Percentiles rank a stretch among this genome's conserved stretches.
These are phyloP conservation scores for Meliscaeva auricollis DNA, from an alignment of 2,888 invertebrate genomes.

Conservation along the genomic window DNA sequence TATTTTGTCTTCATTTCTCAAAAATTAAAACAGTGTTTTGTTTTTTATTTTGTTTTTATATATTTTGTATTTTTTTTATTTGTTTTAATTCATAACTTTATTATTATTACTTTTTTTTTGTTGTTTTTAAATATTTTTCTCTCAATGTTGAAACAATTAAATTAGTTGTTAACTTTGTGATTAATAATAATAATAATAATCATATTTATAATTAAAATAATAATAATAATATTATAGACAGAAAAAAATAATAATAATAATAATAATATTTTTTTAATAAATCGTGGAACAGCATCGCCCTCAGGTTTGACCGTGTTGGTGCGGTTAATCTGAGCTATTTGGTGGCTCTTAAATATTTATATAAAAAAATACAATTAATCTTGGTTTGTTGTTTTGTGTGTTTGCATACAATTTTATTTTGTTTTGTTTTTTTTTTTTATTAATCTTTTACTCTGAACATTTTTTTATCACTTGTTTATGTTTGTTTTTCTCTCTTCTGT, in stretches of 20 bases:
- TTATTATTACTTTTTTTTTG: conserved; percentile 63
- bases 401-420: conserved; percentile 31
- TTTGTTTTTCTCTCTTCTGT: conserved; percentile 9
- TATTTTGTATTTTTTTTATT: conserved; percentile 58
- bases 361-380: conserved; percentile 70
- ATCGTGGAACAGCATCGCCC: conserved; percentile 74
- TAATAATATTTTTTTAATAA: conserved; percentile 61
- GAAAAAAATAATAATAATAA: conserved; percentile 57
- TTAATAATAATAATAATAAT: conserved; percentile 70
- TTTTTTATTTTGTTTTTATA: background rate
- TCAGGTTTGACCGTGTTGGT: conserved; percentile 68
- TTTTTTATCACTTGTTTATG: conserved; percentile 50
- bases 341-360: conserved; percentile 74
- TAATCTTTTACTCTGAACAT: conserved; percentile 23
- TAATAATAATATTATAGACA: conserved; percentile 70
- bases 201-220: conserved; percentile 72
- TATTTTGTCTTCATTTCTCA: background rate
- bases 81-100: conserved; percentile 73
- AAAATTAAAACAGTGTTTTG: background rate
- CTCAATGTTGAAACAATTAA: conserved; percentile 73
- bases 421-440: background rate
- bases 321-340: conserved; percentile 74
- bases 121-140: conserved; percentile 65
- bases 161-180: conserved; percentile 74
- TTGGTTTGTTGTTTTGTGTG: conserved; percentile 41